Evolutionary conservation across 2,888 invertebrate species (phyloP), one percentile per base, ranked within the genome.

Genomic region (Leucoptera coffeella): DNA sequence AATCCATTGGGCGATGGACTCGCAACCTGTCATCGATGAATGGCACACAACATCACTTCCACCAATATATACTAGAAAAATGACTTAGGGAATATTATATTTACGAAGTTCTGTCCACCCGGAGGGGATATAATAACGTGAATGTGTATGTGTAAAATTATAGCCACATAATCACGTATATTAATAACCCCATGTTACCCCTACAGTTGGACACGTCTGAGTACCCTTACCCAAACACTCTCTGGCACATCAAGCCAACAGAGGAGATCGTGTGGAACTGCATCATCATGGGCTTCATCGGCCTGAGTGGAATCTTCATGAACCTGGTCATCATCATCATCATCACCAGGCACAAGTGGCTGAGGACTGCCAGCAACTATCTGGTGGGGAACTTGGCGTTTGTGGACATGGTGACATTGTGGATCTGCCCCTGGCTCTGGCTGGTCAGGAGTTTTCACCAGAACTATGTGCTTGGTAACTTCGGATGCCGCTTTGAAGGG

Each of bases 401-500:
- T 0, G 80, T 82, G 0, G 87, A 88, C 47, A 53, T 84, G 11
- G 41, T 78, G 2, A 79, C 80, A 0, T 47, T 85, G 3, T 32
- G 83, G 1, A 56, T 85, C 7, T 83, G 85, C 28, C 85, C 89
- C 0, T 81, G 82, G 76, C 78, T 89, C 40, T 81, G 85, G 55
- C 59, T 90, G 33, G 73, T 80, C 9, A 69, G 78, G 22, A 83
- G 88, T 46, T 78, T 87, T 40, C 85, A 78, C 42, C 88, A 89
- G 56, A 85, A 85, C 39, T 91, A 80, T 49, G 72, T 82, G 34
- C 53, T 90, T 30, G 85, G 82, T 11, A 59, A 65, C 8, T 72
- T 84, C 29, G 85, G 87, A 6, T 91, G 90, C 47, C 77, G 78
- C 36, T 72, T 80, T 38, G 88, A 89, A 51, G 87, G 84, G 2